Base-by-base conservation (phyloP, 2,113 vertebrate genomes). In the Phyllostomus discolor region DNA sequence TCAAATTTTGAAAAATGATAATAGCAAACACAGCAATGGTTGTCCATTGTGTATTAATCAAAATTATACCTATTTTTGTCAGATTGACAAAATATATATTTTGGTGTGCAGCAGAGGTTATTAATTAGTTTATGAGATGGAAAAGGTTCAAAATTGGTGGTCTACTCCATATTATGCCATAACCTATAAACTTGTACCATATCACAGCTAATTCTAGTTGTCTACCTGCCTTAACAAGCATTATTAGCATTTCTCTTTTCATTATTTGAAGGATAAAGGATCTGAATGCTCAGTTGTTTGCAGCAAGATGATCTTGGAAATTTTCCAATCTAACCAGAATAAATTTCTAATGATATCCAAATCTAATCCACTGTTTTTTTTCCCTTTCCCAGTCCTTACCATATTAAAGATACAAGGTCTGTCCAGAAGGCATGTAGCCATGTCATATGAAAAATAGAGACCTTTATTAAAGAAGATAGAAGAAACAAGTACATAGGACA, bases 221-320 rank as follows among this genome's bases (percentile, higher is more conserved):
- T 91, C 85, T 66, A 95, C 38, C 43, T 82, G 3, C 41, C n/a
- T 93, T 83, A 48, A 66, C 2, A 89, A 26, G 1, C 10, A 76
- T n/a, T 14, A 24, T 10, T 79, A 31, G 62, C 12, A 66, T 64
- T 82, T 75, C 12, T 94, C 20, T 72, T 93, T 90, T 48, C 0
- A 35, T 75, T 82, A 59, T 70, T 84, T 80, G 38, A 89, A 92
- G 64, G 22, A n/a, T 62, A 90, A 88, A 28, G 1, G 1, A 19
- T 80, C 17, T 20, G 14, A 83, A 88, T 72, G 1, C 35, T 43
- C 8, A 76, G 14, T 95, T 87, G 2, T 50, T 90, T 97, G 91
- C 72, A 94, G 76, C n/a, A 96, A 86, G 67, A 28, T 94, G 83
- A 81, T 81, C 28, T 43, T 96, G 38, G 97, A 96, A 89, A 26